Conservation (phyloP, 2,888 invertebrate genomes). For the Acanthosoma haemorrhoidale region DNA sequence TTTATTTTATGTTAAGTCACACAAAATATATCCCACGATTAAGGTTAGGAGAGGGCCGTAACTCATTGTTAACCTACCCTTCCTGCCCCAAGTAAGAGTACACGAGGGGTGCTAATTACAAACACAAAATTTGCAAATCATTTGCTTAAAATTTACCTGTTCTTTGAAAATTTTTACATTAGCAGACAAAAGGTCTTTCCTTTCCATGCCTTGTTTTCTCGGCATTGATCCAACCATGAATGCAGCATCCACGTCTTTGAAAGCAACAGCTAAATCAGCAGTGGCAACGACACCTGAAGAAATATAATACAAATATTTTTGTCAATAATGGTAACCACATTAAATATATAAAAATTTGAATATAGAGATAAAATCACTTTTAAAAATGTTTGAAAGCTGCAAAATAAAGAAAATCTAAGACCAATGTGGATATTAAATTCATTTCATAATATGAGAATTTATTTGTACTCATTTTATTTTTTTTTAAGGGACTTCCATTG, state of each 20-base stretch:
- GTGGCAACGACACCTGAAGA: slow-evolving; percentile 71
- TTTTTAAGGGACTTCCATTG: too few relatives aligned
- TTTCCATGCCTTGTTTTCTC: slow-evolving; percentile 94
- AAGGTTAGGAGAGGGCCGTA: too few relatives aligned
- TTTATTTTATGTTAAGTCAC: too few relatives aligned
- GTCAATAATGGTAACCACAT: background rate
- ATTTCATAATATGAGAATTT: too few relatives aligned
- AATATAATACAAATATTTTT: slow-evolving; percentile 3
- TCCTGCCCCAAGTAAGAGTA: too few relatives aligned
- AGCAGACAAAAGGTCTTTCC: slow-evolving; percentile 93
- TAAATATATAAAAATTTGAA: background rate
- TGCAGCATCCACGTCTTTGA: slow-evolving; percentile 91
- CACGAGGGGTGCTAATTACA: too few relatives aligned
- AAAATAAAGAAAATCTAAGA: too few relatives aligned
- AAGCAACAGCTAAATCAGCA: slow-evolving; percentile 82
- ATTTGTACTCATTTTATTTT: too few relatives aligned
- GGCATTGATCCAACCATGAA: slow-evolving; percentile 99
- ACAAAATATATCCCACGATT: too few relatives aligned
- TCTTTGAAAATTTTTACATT: slow-evolving; percentile 98
- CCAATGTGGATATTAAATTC: background rate
- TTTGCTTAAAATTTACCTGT: slow-evolving; percentile 58
- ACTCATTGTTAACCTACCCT: too few relatives aligned
- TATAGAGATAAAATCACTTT: background rate
- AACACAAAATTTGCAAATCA: too few relatives aligned
- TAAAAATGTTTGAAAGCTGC: background rate